Evolutionary conservation across 2,113 vertebrate species (phyloP), one percentile per base, ranked within the genome.

Genomic region (Larimichthys polyactis): DNA sequence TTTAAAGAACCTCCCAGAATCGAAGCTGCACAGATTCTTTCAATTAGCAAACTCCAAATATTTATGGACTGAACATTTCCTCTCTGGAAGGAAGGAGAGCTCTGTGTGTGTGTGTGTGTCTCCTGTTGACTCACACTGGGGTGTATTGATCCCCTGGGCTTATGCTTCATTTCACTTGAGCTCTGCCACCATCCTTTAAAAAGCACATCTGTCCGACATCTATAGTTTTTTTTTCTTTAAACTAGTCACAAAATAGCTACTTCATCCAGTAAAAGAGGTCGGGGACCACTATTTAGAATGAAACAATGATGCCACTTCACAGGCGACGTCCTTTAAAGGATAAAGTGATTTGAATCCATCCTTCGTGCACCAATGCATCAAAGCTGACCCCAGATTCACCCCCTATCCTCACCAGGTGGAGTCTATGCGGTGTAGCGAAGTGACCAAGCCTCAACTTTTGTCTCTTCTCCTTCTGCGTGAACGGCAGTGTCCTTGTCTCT

Each of bases 11-110:
- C 78, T 68, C 75, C 80, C 84, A 72, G 91, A 91, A 87, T 66
- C 78, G 64, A 84, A 82, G 90, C 86, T 65, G 62, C 74, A 57
- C 93, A 95, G 49, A 91, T 91, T 92, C 88, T 94, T 95, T 93
- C 87, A 93, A 94, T 95, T 95, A 93, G 81, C 81, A 78, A 90
- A 93, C 80, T 94, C 90, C 87, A 94, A 95, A 94, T 95, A 94
- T 95, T 93, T 94, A 95, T 78, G 75, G 87, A 88, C 82, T 76
- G 87, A 92, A 94, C 93, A 94, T 94, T 94, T 94, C 94, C 94
- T 93, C 91, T 89, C 83, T 80, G 88, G 85, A 82, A 75, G 84
- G 78, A 88, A 85, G 89, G 84, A 76, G 72, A 51, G 62, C n/a
- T 85, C 27, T 46, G 52, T 81, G 70, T 48, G 82, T 46, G 52